Base-by-base conservation (phyloP, 2,888 invertebrate genomes). In the Hyppa rectilinea region DNA sequence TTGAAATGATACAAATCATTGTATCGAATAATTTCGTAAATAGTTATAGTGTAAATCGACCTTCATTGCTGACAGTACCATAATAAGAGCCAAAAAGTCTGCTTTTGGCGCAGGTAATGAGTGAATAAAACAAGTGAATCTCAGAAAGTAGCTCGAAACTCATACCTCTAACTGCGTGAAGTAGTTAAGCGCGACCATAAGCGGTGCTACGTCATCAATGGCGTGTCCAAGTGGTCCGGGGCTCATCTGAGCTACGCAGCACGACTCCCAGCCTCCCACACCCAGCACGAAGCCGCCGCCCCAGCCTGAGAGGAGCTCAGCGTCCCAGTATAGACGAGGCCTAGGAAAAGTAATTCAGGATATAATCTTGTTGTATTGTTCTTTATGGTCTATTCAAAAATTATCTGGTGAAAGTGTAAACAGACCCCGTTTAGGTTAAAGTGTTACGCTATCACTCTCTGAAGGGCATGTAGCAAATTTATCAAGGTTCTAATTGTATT, bases 131-230 rank as follows among this genome's bases (percentile, higher is more conserved):
- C n/a, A n/a, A n/a, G n/a, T n/a, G n/a, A n/a, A n/a, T 14, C 49
- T 49, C 26, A 49, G 17, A 26, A n/a, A 14, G 7, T n/a, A 31
- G 4, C 12, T 31, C 2, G n/a, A 36, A 50, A 20, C 10, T 36
- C 45, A 0, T 89, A 97, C 98, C 96, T 99, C 98, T 0, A 97
- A 96, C 92, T 98, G 98, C 10, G 97, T 97, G 85, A 99, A 97
- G 94, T 99, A 99, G 93, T 98, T 98, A 80, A 98, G 95, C 80
- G 98, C 98, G 40, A 99, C 97, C 84, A 97, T 93, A 38, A 99
- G 94, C 61, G 98, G 97, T 14, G 98, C 97, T 47, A 97, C 91
- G 88, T 98, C 97, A 92, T 89, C 97, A 92, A 85, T 79, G 59
- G 94, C 92, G 89, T 96, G 97, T 31, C 97, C 97, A 3, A 92